Conservation (phyloP, 2,797 vertebrate genomes). For the Anabas testudineus region DNA sequence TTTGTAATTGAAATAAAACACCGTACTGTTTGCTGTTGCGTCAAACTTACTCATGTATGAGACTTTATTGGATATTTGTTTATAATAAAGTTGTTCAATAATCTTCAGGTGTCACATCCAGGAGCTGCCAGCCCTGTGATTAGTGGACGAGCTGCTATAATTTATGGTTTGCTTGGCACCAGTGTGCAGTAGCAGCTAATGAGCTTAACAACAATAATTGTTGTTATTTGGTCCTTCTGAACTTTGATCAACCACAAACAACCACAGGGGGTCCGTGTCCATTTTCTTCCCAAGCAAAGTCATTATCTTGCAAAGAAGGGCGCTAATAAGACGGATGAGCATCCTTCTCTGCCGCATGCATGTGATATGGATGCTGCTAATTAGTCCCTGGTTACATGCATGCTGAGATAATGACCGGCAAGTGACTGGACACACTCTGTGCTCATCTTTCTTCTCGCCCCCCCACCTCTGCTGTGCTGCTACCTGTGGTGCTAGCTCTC, state of each 20-base stretch:
- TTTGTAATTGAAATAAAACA: no score
- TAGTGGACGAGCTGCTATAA: no score
- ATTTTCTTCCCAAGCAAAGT: conserved; percentile 30
- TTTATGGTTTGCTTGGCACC: no score
- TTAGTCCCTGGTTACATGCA: conserved; percentile 59
- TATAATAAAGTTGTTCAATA: no score
- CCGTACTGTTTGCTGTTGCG: no score
- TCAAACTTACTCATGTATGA: no score
- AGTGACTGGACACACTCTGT: conserved; percentile 52
- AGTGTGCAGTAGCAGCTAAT: background rate
- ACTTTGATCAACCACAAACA: conserved; percentile 19
- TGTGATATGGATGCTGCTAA: conserved; percentile 59
- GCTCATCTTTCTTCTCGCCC: conserved; percentile 10
- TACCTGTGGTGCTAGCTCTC: conserved; percentile 98
- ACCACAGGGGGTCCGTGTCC: conserved; percentile 21
- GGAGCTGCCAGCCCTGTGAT: no score
- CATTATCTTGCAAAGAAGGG: conserved; percentile 46
- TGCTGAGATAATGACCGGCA: conserved; percentile 61
- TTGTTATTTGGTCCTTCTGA: background rate
- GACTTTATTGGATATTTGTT: no score
- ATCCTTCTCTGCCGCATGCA: conserved; percentile 28
- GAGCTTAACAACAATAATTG: background rate
- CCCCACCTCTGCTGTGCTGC: conserved; percentile 1
- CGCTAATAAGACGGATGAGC: conserved; percentile 50
- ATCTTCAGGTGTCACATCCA: no score